These are phyloP conservation scores for Nematopogon swammerdamellus DNA, from an alignment of 2,888 invertebrate genomes.

Conservation along the genomic window DNA sequence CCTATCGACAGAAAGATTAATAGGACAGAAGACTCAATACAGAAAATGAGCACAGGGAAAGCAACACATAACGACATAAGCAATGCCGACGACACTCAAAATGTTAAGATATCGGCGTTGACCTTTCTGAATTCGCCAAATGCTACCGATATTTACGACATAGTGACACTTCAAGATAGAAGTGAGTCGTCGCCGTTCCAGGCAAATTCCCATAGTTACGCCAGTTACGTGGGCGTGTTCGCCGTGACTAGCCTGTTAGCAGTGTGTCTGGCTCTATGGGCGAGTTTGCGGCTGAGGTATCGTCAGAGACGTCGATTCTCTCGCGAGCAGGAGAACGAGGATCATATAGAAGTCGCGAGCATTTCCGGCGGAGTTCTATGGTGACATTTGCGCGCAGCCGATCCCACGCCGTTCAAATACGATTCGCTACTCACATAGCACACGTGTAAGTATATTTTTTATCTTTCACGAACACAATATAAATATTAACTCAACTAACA, in stretches of 20 bases:
- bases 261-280: slow-evolving; percentile 51
- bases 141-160: background rate
- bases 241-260: slow-evolving; percentile 54
- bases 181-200: slow-evolving; percentile 37
- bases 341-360: slow-evolving; percentile 61
- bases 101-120: background rate
- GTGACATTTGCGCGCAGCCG: slow-evolving; percentile 64
- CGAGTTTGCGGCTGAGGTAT: slow-evolving; percentile 40
- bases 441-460: slow-evolving; percentile 36
- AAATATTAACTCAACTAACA: too few species aligned
- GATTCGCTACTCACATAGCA: slow-evolving; percentile 55
- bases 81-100: background rate
- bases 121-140: background rate
- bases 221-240: slow-evolving; percentile 52
- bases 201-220: slow-evolving; percentile 28
- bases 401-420: slow-evolving; percentile 57
- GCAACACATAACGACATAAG: background rate
- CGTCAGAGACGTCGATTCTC: slow-evolving; percentile 29
- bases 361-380: slow-evolving; percentile 65
- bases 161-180: slow-evolving; percentile 8
- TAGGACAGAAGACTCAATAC: background rate
- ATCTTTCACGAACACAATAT: too few species aligned
- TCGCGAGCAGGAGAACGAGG: slow-evolving; percentile 26
- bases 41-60: background rate
- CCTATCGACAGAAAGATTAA: background rate